Percentiles rank a stretch among this genome's conserved stretches.
Conservation (phyloP, 2,888 invertebrate species). For the Cerastoderma edule region DNA sequence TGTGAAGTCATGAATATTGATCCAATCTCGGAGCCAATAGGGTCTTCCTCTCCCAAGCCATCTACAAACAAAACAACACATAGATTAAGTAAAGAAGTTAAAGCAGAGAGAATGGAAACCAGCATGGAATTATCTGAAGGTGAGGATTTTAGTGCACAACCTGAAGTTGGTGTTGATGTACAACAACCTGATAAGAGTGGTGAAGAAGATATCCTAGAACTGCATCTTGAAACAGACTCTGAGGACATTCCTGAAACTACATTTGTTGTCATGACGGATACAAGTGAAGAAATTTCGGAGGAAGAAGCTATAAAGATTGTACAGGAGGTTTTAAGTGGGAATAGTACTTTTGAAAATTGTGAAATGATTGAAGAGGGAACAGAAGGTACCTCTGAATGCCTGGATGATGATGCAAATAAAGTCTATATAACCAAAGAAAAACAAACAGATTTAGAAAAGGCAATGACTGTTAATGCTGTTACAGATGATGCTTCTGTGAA, state of each 20-base stretch:
- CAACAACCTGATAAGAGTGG: neutral
- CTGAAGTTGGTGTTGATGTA: neutral
- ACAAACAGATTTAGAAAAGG: neutral
- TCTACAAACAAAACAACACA: neutral
- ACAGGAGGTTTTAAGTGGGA: conserved; percentile 58
- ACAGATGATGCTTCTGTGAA: neutral
- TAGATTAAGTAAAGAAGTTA: neutral
- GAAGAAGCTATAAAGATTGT: conserved; percentile 72
- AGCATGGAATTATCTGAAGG: neutral
- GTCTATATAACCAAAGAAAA: neutral
- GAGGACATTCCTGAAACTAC: conserved; percentile 55
- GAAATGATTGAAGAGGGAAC: too few species aligned
- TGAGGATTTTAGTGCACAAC: too few species aligned
- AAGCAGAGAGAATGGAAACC: conserved; percentile 4
- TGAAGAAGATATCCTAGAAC: neutral
- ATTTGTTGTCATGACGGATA: conserved; percentile 70
- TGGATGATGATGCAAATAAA: conserved; percentile 5
- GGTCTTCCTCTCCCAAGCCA: neutral
- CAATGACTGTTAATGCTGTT: neutral
- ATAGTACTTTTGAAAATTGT: conserved; percentile 11
- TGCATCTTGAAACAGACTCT: conserved; percentile 8
- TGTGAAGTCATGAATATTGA: conserved; percentile 14
- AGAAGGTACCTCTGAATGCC: too few species aligned
- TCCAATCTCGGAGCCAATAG: conserved; percentile 12
- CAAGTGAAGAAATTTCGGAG: conserved; percentile 67